Conservation (phyloP, 2,797 vertebrate species). For the Pseudomugil gertrudae region DNA sequence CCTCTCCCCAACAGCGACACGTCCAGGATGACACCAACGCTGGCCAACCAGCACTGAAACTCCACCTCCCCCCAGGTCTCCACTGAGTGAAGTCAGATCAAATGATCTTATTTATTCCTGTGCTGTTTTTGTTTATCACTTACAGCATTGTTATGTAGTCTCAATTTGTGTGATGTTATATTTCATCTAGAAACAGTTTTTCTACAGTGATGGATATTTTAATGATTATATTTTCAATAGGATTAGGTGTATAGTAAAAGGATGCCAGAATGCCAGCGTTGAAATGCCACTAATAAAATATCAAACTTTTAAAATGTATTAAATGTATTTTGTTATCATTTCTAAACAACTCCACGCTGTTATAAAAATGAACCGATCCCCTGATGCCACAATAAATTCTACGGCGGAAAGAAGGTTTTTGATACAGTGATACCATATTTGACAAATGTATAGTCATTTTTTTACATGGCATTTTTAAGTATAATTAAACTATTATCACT, state of each 20-base stretch:
- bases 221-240: constrained; percentile 22
- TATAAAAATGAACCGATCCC: constrained; percentile 3
- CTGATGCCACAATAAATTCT: too few relatives aligned
- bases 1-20: too few relatives aligned
- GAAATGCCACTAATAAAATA: constrained; percentile 7
- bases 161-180: constrained; percentile 10
- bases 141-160: constrained; percentile 20
- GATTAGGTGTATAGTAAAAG: background rate
- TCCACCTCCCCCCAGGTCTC: too few relatives aligned
- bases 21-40: too few relatives aligned
- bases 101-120: constrained; percentile 21
- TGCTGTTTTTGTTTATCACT: constrained; percentile 54
- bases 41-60: too few relatives aligned
- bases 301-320: constrained; percentile 1
- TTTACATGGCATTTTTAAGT: background rate
- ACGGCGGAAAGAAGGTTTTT: background rate
- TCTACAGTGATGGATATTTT: constrained; percentile 23
- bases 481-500: background rate
- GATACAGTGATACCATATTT: background rate
- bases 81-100: too few relatives aligned
- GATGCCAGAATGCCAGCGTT: constrained; percentile 5
- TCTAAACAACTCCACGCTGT: constrained; percentile 5
- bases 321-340: constrained; percentile 23
- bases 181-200: constrained; percentile 30
- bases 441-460: background rate